phyloP scores from a whole-genome alignment of 2,797 vertebrate species.

The Muscicapa striata region DNA sequence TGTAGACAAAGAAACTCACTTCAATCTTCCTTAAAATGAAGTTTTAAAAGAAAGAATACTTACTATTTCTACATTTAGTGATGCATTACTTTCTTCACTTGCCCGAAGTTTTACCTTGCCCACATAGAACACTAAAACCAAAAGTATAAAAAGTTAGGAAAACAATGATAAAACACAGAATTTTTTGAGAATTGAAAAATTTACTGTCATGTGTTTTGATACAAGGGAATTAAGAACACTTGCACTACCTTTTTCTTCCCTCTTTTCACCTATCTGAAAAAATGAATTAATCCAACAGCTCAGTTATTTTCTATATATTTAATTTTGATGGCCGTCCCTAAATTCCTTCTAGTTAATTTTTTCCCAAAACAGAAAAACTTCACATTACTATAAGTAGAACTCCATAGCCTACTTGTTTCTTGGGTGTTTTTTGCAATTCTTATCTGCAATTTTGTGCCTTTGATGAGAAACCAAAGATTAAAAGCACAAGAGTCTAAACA shows the following conservation, averaged over 20 bases:
- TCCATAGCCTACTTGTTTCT: background rate
- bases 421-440: background rate
- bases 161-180: background rate
- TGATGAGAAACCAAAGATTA: background rate
- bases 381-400: background rate
- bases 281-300: background rate
- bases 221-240: background rate
- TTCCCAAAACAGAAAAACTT: background rate
- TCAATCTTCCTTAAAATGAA: background rate
- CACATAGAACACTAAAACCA: slow-evolving; percentile 75
- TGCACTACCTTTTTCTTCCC: background rate
- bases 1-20: background rate
- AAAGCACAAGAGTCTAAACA: background rate
- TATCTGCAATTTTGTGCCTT: background rate
- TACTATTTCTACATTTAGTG: slow-evolving; percentile 70
- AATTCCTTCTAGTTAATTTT: background rate
- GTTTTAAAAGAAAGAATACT: slow-evolving; percentile 44
- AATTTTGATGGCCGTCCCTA: background rate
- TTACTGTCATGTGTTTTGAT: background rate
- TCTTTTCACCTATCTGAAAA: background rate
- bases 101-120: slow-evolving; percentile 68
- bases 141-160: slow-evolving; percentile 37
- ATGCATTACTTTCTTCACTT: slow-evolving; percentile 57
- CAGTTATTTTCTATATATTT: background rate
- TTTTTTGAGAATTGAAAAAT: background rate